Evolutionary conservation across 2,888 invertebrate genomes (phyloP).

Genomic region (Arenicola marina): DNA sequence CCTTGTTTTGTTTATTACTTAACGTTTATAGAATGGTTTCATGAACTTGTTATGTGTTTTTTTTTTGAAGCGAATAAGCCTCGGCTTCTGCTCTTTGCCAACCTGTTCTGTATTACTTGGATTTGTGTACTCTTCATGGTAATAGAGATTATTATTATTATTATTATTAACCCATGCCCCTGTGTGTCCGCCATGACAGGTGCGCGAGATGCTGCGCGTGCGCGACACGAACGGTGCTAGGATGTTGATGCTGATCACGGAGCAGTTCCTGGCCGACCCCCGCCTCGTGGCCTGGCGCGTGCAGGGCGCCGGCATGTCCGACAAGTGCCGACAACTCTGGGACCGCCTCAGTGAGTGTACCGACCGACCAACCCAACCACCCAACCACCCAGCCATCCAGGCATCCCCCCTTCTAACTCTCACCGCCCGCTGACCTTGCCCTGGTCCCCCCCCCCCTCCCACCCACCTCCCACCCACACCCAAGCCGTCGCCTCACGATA

Average conservation of each 20-base stretch:
- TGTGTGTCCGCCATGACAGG: constrained; percentile 63
- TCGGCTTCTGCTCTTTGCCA: too few species aligned
- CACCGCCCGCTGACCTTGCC: too few species aligned
- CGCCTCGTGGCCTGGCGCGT: constrained; percentile 78
- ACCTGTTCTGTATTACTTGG: too few species aligned
- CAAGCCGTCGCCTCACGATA: too few species aligned
- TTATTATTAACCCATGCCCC: too few species aligned
- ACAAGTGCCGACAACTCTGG: constrained; percentile 84
- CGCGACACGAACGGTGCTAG: constrained; percentile 84
- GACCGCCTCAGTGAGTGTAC: constrained; percentile 75
- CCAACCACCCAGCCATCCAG: too few species aligned
- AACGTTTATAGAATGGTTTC: background rate
- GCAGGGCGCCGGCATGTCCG: constrained; percentile 83
- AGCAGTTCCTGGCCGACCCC: constrained; percentile 84
- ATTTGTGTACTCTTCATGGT: too few species aligned
- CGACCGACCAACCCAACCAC: too few species aligned
- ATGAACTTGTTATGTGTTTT: background rate
- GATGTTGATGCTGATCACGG: constrained; percentile 83
- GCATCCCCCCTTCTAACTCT: too few species aligned
- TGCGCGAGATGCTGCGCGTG: constrained; percentile 81
- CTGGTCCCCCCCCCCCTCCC: too few species aligned
- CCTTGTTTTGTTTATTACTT: background rate
- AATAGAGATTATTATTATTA: too few species aligned
- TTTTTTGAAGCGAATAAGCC: background rate
- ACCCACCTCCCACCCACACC: too few species aligned